phyloP scores from a whole-genome alignment of 2,113 vertebrate genomes.

The Clarias magur region DNA sequence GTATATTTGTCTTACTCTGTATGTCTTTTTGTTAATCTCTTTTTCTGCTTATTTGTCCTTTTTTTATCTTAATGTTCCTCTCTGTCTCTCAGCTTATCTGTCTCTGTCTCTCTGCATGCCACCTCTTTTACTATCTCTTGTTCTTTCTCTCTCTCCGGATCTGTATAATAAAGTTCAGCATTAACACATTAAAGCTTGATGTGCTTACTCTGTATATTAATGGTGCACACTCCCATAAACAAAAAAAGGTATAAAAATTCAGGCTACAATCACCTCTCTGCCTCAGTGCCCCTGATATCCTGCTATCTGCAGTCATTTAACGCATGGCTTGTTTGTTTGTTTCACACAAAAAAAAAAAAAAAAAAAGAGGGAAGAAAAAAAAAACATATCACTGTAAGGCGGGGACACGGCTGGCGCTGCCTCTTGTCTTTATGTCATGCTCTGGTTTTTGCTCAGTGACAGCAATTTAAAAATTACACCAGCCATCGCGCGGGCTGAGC shows the following conservation, averaged over 20 bases:
- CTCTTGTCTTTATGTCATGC: slow-evolving; percentile 18
- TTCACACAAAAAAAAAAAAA: slow-evolving; percentile 12
- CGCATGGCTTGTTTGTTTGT: slow-evolving; percentile 51
- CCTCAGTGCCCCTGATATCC: slow-evolving; percentile 17
- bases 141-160: not conserved
- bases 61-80: not conserved
- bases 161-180: not conserved
- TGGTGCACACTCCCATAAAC: not conserved
- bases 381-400: slow-evolving; percentile 28
- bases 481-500: slow-evolving; percentile 44
- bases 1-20: not conserved
- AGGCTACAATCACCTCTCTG: slow-evolving; percentile 1
- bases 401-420: not conserved
- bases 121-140: not conserved
- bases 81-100: not conserved
- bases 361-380: not conserved
- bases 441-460: slow-evolving; percentile 29
- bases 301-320: slow-evolving; percentile 49
- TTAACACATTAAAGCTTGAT: slow-evolving; percentile 5
- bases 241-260: slow-evolving; percentile 13
- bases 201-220: slow-evolving; percentile 16
- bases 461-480: slow-evolving; percentile 58
- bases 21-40: not conserved
- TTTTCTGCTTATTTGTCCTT: not conserved
- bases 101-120: not conserved